Evolutionary conservation across 2,113 vertebrate species (phyloP), one percentile per base, ranked within the genome.

Genomic region (Psittacula cyanocephala): DNA sequence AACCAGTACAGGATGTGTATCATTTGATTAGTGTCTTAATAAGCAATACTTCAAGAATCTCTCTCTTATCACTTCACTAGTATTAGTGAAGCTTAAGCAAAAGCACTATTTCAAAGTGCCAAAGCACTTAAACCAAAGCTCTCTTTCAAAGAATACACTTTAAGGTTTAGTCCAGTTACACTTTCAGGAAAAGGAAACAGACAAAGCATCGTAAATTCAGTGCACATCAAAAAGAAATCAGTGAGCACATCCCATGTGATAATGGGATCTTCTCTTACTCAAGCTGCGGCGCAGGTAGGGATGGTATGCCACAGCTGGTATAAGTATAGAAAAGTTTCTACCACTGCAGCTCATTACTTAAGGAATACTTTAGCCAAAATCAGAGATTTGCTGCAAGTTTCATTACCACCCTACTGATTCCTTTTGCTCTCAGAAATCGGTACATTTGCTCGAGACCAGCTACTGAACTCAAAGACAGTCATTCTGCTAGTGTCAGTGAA

Each of bases 1-100:
- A 94, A 18, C 31, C 71, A 89, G 20, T 62, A 82, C 84, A 89
- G 87, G 81, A 92, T 91, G 47, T 59, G n/a, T 69, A 92, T 85
- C 24, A 49, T 89, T 79, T 72, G 49, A 79, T 68, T 89, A 74
- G 60, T 68, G 35, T 70, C 69, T 59, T 85, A 74, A 85, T 89
- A 78, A 92, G 64, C 74, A 95, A 85, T 64, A 74, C 52, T 52
- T 84, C 46, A 87, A 89, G 52, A 89, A 88, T 88, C 37, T 55
- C 33, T 46, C 35, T 81, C 47, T 80, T 91, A 35, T 91, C n/a
- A 62, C 79, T 95, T 89, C 70, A 63, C 33, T 80, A 52, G 41
- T 44, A 69, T n/a, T 59, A 35, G 22, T 24, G 33, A 35, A 59
- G 57, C 35, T 78, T 76, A 72, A 94, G 29, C 39, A 78, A 89